phyloP scores from a whole-genome alignment of 2,113 vertebrate genomes.

The Albula glossodonta region DNA sequence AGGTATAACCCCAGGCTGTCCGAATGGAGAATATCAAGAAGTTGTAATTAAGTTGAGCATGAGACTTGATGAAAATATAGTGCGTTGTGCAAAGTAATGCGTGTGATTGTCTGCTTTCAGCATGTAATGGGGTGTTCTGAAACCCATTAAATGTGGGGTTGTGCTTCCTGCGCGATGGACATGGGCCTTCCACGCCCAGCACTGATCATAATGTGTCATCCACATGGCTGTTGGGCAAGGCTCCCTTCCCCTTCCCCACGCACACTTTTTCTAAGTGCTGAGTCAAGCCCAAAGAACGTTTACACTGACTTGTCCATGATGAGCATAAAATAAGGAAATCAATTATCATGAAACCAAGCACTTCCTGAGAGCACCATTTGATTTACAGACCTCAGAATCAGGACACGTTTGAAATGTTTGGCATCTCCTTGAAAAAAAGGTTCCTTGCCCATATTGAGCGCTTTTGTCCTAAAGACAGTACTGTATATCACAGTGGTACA shows the following conservation, averaged over 20 bases:
- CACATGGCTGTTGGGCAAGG: neutral
- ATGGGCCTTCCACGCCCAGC: neutral
- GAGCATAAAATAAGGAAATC: neutral
- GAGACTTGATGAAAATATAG: conserved; percentile 48
- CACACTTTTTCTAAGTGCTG: neutral
- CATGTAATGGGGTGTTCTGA: conserved; percentile 42
- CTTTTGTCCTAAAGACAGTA: neutral
- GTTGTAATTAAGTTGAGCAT: conserved; percentile 51
- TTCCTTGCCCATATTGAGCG: neutral
- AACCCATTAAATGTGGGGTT: conserved; percentile 33
- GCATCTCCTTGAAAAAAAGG: neutral
- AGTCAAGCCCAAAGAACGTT: conserved; percentile 41
- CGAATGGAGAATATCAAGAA: conserved; percentile 46
- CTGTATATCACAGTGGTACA: neutral
- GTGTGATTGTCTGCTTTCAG: conserved; percentile 33
- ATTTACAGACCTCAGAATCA: neutral
- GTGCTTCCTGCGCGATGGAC: conserved; percentile 27
- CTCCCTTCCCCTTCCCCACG: neutral
- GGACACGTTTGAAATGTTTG: neutral
- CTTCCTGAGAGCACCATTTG: neutral
- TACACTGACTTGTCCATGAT: conserved; percentile 34
- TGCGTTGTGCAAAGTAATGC: conserved; percentile 40
- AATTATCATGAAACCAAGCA: neutral
- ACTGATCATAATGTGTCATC: conserved; percentile 3
- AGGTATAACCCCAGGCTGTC: conserved; percentile 42